Base-by-base conservation (phyloP, 2,113 vertebrate genomes). In the Calypte anna region DNA sequence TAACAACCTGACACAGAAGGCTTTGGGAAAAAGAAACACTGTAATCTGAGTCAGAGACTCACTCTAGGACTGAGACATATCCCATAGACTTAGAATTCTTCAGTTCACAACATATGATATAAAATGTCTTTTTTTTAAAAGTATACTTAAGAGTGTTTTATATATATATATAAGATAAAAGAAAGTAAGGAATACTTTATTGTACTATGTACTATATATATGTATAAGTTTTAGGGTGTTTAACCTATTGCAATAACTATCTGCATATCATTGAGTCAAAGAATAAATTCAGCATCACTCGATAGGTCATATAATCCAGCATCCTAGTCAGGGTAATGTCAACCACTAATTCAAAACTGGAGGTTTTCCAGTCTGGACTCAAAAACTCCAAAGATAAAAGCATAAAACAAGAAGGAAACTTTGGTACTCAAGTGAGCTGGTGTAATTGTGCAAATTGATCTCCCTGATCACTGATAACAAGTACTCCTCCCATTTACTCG, bases 41-140 rank as follows among this genome's bases (percentile, higher is more conserved):
- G 4, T 2, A 27, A 43, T 64, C 21, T 46, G 22, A 85, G 19
- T 38, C 17, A 17, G 48, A 51, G 55, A 63, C 28, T 84, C 22
- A 30, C 6, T 58, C 21, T 69, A 84, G n/a, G 9, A 30, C 6
- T 0, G 0, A 55, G 12, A 28, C 11, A 51, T 5, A 28, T 46
- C 7, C 8, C 6, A 38, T 7, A n/a, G 16, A 59, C 80, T 66
- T 82, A 62, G 11, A 90, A 77, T 43, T 69, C 6, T 61, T 85
- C 19, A 50, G 27, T 48, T 20, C 44, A 74, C 8, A 82, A 8
- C 18, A 48, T 6, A 23, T 12, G 15, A n/a, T 33, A 59, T 25
- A 55, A 77, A 68, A 48, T 58, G 8, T 18, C 12, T 28, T 33
- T 23, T 44, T 54, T 40, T 74, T 36, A 5, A 48, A 48, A 3